Evolutionary conservation across 1,140 invertebrate genomes (phyloP), one percentile per base, ranked within the genome.

Genomic region (Onthophagus taurus): DNA sequence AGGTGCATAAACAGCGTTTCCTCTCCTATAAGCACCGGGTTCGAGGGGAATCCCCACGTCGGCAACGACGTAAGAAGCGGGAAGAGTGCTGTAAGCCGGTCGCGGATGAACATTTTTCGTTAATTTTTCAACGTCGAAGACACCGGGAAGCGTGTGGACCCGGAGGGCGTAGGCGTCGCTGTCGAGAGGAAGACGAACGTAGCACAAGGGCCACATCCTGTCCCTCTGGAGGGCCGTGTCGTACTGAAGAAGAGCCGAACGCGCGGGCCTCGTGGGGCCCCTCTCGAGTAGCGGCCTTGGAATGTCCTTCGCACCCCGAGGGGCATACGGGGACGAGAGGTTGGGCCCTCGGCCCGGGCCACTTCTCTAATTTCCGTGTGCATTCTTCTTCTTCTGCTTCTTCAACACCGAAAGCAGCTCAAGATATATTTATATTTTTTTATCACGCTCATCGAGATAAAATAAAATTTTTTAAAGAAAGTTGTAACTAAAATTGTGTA

Each of bases 91-190:
- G 56, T n/a, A 67, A 68, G 47, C 21, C 38, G 38, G 35, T 9
- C 31, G 38, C 38, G n/a, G n/a, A n/a, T n/a, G n/a, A n/a, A n/a
- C n/a, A n/a, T n/a, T n/a, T n/a, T n/a, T n/a, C n/a, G n/a, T n/a
- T n/a, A n/a, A n/a, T n/a, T n/a, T n/a, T n/a, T n/a, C n/a, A 48
- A 64, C 58, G 52, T 61, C 63, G 61, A 65, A 61, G 64, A 65
- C 41, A 60, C 58, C 56, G 58, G 57, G 69, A 64, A 69, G 64
- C 61, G 70, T 71, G 60, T 69, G 68, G 61, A 69, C 68, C 61
- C 67, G 67, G 63, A 68, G 68, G 66, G 68, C 61, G 66, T 64
- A 61, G 65, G 65, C 65, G n/a, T 29, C 24, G 38, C 14, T 21
- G 38, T 26, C 38, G 12, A 58, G 63, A 52, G 58, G 63, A 62